These are phyloP conservation scores for Urocitellus parryii DNA, from an alignment of 2,113 vertebrate species.

Conservation along the genomic window DNA sequence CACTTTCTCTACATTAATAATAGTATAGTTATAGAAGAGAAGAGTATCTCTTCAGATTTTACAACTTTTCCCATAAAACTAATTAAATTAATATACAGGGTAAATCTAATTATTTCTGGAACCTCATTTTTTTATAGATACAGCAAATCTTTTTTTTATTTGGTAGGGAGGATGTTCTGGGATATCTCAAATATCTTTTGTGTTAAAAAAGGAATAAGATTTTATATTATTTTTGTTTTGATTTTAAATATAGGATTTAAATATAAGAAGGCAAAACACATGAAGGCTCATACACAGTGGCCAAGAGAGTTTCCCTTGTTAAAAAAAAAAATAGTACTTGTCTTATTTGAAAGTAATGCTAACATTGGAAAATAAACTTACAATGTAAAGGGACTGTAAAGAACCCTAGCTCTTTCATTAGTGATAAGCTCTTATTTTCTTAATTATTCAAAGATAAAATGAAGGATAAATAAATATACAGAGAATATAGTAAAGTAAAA, in stretches of 20 bases:
- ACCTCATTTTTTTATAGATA: not conserved
- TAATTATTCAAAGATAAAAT: not conserved
- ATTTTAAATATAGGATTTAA: not conserved
- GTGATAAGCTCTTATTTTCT: not conserved
- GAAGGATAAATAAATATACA: no score
- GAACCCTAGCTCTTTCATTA: not conserved
- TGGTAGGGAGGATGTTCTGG: not conserved
- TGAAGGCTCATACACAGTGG: not conserved
- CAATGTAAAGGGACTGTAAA: not conserved
- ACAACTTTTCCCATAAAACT: not conserved
- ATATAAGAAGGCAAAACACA: not conserved
- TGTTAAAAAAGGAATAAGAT: not conserved
- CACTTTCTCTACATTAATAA: not conserved
- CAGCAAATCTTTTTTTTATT: not conserved
- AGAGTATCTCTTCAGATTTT: not conserved
- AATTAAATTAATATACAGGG: not conserved
- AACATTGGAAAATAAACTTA: not conserved
- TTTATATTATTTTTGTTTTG: constrained; percentile 26
- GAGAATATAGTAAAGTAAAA: not conserved
- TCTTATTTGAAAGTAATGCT: not conserved
- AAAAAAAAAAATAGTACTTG: not conserved
- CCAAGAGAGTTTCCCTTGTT: not conserved
- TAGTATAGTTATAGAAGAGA: not conserved
- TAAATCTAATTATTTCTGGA: not conserved
- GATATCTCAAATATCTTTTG: not conserved